These are phyloP conservation scores for Enteromius treurensis DNA, from an alignment of 2,797 vertebrate genomes.

Conservation along the genomic window DNA sequence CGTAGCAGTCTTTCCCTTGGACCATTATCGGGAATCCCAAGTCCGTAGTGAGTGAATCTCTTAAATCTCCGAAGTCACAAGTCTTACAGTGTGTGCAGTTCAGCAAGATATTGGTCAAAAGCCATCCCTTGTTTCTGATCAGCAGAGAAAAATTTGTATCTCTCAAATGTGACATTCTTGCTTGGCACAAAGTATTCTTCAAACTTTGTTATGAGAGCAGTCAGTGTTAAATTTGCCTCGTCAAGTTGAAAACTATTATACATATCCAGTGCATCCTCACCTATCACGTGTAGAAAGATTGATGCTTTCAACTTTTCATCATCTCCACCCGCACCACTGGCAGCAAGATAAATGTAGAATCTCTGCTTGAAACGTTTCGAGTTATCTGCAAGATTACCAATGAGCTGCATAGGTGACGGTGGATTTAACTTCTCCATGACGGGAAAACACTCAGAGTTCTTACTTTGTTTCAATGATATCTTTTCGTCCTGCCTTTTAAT, in stretches of 20 bases:
- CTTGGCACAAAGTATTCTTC: no score
- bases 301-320: slow-evolving; percentile 12
- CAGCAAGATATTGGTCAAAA: no score
- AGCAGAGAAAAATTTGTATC: background rate
- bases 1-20: no score
- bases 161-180: no score
- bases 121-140: background rate
- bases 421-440: slow-evolving; percentile 32
- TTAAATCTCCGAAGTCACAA: no score
- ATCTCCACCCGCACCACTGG: slow-evolving; percentile 12
- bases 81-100: no score
- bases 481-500: background rate
- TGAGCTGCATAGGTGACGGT: slow-evolving; percentile 1
- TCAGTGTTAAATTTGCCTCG: background rate
- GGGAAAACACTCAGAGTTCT: background rate
- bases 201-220: background rate
- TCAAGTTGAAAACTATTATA: background rate
- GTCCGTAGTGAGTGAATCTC: no score
- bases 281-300: slow-evolving; percentile 10
- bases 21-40: no score
- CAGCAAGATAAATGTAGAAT: slow-evolving; percentile 34
- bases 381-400: slow-evolving; percentile 25
- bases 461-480: background rate
- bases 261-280: background rate
- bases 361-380: slow-evolving; percentile 39